Evolutionary conservation across 2,113 vertebrate genomes (phyloP).

Genomic region (Odobenus rosmarus): DNA sequence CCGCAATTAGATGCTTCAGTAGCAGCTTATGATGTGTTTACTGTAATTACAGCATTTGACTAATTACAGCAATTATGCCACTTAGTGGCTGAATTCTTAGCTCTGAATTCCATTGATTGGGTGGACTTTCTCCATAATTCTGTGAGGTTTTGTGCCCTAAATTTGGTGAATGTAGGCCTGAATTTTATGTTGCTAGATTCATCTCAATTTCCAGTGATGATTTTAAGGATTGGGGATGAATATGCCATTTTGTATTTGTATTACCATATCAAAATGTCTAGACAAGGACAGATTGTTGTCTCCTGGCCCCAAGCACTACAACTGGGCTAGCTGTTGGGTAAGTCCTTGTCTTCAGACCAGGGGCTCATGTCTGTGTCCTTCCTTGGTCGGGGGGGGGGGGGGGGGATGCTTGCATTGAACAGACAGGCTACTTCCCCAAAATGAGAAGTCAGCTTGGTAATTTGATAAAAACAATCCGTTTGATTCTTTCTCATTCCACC

Average conservation of each 20-base stretch:
- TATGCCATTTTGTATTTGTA: background rate
- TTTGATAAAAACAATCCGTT: background rate
- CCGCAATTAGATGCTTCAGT: conserved; percentile 45
- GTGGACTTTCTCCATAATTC: conserved; percentile 33
- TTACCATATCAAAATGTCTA: background rate
- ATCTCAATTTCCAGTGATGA: background rate
- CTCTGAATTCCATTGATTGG: conserved; percentile 64
- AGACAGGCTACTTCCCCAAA: background rate
- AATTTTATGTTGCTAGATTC: background rate
- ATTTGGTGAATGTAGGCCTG: background rate
- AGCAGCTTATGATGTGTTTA: conserved; percentile 41
- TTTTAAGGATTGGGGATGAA: background rate
- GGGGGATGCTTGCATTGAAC: accelerated
- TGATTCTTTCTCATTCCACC: background rate
- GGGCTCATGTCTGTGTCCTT: background rate
- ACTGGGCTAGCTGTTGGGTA: background rate
- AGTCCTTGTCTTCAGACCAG: background rate
- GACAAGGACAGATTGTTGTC: background rate
- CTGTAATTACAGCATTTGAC: conserved; percentile 71
- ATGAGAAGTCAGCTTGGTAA: background rate
- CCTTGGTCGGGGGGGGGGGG: background rate
- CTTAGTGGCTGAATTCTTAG: conserved; percentile 40
- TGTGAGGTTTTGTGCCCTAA: background rate
- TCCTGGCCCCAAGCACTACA: background rate
- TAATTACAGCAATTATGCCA: conserved; percentile 65